Evolutionary conservation across 1,140 invertebrate species (phyloP).

Genomic region (Pachyrhynchus sulphureomaculatus): DNA sequence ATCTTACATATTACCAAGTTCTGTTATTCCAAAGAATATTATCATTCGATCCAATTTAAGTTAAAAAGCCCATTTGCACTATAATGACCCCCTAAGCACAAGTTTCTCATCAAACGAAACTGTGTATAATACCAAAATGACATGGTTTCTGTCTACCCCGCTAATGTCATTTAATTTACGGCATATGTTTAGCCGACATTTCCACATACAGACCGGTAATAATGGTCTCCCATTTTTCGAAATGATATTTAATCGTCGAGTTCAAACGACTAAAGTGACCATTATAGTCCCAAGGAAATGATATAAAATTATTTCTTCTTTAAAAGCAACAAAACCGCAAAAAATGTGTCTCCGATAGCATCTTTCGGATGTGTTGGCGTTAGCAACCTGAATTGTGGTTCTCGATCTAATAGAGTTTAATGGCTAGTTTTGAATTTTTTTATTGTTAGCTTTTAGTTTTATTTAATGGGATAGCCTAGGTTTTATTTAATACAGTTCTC

Average conservation of each 20-base stretch:
- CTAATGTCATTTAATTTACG: constrained; percentile 46
- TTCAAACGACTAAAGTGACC: constrained; percentile 37
- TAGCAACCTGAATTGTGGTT: neutral
- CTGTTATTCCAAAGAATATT: too few species aligned
- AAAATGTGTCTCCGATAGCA: constrained; percentile 40
- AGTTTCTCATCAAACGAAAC: constrained; percentile 13
- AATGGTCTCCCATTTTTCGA: constrained; percentile 32
- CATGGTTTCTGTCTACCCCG: constrained; percentile 26
- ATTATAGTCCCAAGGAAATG: constrained; percentile 38
- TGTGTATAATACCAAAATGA: constrained; percentile 37
- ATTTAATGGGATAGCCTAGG: too few species aligned
- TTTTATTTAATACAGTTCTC: too few species aligned
- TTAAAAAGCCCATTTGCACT: constrained; percentile 3
- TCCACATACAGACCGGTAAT: constrained; percentile 27
- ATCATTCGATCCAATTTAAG: too few species aligned
- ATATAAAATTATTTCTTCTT: constrained; percentile 39
- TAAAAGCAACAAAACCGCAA: constrained; percentile 28
- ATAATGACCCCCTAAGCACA: constrained; percentile 19
- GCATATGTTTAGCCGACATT: constrained; percentile 41
- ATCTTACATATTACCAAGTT: too few species aligned
- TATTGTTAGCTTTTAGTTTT: too few species aligned
- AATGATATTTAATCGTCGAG: constrained; percentile 43
- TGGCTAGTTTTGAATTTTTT: neutral
- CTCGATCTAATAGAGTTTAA: neutral
- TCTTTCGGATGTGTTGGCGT: constrained; percentile 15